These are phyloP conservation scores for Diogma glabrata DNA, from an alignment of 2,888 invertebrate species.

Conservation along the genomic window DNA sequence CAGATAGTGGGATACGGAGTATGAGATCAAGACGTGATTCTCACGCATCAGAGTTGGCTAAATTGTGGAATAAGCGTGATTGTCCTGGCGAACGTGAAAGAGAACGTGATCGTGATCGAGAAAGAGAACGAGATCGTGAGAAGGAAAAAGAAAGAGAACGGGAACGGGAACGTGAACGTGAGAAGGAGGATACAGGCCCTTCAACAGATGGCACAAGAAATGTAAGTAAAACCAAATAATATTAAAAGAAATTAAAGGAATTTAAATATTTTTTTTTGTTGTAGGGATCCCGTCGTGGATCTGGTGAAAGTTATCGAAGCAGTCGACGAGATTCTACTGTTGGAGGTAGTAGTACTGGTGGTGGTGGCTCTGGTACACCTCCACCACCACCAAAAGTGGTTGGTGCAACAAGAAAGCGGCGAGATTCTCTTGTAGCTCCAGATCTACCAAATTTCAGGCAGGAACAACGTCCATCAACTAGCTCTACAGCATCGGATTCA, in stretches of 20 bases:
- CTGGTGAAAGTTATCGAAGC: conserved; percentile 55
- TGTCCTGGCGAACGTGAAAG: conserved; percentile 38
- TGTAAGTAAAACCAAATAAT: conserved; percentile 15
- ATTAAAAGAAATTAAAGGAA: not conserved
- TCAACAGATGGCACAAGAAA: conserved; percentile 20
- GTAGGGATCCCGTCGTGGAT: conserved; percentile 44
- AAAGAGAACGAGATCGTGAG: conserved; percentile 39
- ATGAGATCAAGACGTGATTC: conserved; percentile 64
- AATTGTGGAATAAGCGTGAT: conserved; percentile 58
- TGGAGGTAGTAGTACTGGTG: conserved; percentile 25
- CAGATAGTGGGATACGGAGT: conserved; percentile 73
- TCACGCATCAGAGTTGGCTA: conserved; percentile 59
- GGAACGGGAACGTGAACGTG: conserved; percentile 40
- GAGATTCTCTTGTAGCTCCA: conserved; percentile 43
- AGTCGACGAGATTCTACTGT: conserved; percentile 56
- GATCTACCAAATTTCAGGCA: conserved; percentile 41
- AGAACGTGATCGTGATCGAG: conserved; percentile 39
- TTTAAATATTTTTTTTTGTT: not conserved
- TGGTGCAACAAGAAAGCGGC: conserved; percentile 48
- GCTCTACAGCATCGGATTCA: conserved; percentile 62
- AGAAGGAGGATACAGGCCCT: conserved; percentile 27
- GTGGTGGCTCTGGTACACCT: conserved; percentile 37
- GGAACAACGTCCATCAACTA: conserved; percentile 58
- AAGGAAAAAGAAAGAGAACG: conserved; percentile 38
- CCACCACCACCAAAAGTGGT: conserved; percentile 47